These are phyloP conservation scores for Eupithecia subfuscata DNA, from an alignment of 2,888 invertebrate genomes.

Conservation along the genomic window DNA sequence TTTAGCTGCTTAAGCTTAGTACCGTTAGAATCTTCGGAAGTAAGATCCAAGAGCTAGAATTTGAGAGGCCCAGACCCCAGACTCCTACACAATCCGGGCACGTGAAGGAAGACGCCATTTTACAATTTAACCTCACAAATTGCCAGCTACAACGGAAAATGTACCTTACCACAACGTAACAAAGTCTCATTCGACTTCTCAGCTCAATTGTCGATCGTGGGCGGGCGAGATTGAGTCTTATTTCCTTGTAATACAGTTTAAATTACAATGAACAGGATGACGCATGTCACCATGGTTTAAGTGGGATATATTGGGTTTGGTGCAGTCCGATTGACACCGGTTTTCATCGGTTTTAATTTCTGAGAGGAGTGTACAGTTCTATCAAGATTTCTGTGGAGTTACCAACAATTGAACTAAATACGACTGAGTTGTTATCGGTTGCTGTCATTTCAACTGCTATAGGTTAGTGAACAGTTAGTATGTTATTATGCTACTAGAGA, in stretches of 20 bases:
- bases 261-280: constrained; percentile 21
- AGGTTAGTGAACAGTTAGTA: background rate
- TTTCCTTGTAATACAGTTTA: constrained; percentile 13
- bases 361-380: background rate
- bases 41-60: background rate
- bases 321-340: constrained; percentile 58
- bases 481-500: background rate
- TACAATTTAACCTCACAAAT: constrained; percentile 59
- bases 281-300: constrained; percentile 49
- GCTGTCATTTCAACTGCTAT: background rate
- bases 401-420: background rate
- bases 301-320: constrained; percentile 66
- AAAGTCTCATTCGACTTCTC: background rate
- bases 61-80: background rate
- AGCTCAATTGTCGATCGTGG: constrained; percentile 11
- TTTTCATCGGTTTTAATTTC: constrained; percentile 30
- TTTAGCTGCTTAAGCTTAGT: background rate
- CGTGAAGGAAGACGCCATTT: constrained; percentile 65
- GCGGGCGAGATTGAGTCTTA: constrained; percentile 25
- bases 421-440: background rate
- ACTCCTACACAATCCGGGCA: constrained; percentile 26
- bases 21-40: background rate
- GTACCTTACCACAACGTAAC: constrained; percentile 45
- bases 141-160: constrained; percentile 47
- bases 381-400: background rate